Evolutionary conservation across 1,140 invertebrate genomes (phyloP).

Genomic region (Drosophila athabasca): DNA sequence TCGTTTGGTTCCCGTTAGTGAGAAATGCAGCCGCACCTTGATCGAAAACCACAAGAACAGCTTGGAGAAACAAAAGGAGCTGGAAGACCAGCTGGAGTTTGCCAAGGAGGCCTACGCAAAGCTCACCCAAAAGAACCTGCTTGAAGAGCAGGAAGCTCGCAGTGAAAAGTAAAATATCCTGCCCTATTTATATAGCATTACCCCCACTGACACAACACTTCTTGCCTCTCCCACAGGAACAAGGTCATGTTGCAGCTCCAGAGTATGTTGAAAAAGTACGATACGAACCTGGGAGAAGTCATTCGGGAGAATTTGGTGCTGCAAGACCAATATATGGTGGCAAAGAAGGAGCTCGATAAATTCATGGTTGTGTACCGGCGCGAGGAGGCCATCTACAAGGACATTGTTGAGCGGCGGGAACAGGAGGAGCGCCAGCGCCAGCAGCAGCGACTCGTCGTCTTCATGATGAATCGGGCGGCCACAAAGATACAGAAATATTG

Average conservation of each 20-base stretch:
- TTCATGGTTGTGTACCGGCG: constrained; percentile 55
- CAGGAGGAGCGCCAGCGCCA: constrained; percentile 56
- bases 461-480: constrained; percentile 74
- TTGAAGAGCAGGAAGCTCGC: constrained; percentile 39
- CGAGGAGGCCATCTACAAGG: constrained; percentile 58
- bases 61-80: constrained; percentile 48
- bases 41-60: constrained; percentile 40
- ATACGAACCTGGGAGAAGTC: constrained; percentile 40
- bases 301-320: constrained; percentile 51
- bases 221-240: constrained; percentile 26
- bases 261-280: constrained; percentile 46
- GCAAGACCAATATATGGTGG: constrained; percentile 48
- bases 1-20: constrained; percentile 21
- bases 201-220: too few species aligned
- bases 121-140: constrained; percentile 26
- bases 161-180: constrained; percentile 48
- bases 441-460: constrained; percentile 55
- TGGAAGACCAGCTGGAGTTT: constrained; percentile 47
- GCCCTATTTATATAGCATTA: neutral
- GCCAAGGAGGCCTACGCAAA: constrained; percentile 24
- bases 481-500: constrained; percentile 64
- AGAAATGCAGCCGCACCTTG: constrained; percentile 44
- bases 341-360: constrained; percentile 49
- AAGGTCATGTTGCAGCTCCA: constrained; percentile 58
- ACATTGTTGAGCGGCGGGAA: constrained; percentile 56